Percentiles rank a stretch among this genome's conserved stretches.
phyloP scores from a whole-genome alignment of 92 coral and sea anemone species.

The Hydrozoanthus gracilis region DNA sequence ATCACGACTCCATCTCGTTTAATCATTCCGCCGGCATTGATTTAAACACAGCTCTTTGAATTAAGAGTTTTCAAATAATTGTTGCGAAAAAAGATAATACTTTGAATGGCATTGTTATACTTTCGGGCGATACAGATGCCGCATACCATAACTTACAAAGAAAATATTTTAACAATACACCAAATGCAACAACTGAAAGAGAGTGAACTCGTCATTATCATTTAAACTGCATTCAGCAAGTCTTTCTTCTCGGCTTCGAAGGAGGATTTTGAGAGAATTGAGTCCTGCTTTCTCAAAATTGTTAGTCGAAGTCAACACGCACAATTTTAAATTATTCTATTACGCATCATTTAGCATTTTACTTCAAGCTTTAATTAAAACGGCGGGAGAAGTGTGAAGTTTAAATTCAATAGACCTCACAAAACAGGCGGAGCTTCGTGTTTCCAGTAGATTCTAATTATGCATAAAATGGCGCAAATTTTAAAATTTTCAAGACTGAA shows the following conservation, averaged over 20 bases:
- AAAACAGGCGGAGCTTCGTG: neutral
- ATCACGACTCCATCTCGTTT: neutral
- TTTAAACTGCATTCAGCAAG: neutral
- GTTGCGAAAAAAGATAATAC: too few relatives aligned
- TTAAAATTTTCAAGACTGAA: conserved; percentile 5
- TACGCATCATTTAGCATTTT: neutral
- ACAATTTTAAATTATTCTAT: neutral
- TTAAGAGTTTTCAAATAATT: neutral
- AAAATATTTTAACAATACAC: too few relatives aligned
- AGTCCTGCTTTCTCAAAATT: too few relatives aligned
- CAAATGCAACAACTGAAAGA: too few relatives aligned
- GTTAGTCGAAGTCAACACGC: too few relatives aligned
- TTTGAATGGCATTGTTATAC: too few relatives aligned
- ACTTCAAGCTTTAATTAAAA: neutral
- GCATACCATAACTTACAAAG: too few relatives aligned
- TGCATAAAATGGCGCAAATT: neutral
- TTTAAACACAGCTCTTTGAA: neutral
- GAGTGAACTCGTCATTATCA: too few relatives aligned
- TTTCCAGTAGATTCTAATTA: neutral
- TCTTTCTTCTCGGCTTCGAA: neutral
- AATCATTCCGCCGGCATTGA: neutral
- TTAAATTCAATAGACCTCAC: neutral
- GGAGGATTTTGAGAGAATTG: neutral
- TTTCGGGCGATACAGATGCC: neutral
- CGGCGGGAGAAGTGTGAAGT: neutral